Percentiles rank a stretch among this genome's conserved stretches.
Conservation (phyloP, 1,140 invertebrate genomes). For the Hypsibius dujardini region DNA sequence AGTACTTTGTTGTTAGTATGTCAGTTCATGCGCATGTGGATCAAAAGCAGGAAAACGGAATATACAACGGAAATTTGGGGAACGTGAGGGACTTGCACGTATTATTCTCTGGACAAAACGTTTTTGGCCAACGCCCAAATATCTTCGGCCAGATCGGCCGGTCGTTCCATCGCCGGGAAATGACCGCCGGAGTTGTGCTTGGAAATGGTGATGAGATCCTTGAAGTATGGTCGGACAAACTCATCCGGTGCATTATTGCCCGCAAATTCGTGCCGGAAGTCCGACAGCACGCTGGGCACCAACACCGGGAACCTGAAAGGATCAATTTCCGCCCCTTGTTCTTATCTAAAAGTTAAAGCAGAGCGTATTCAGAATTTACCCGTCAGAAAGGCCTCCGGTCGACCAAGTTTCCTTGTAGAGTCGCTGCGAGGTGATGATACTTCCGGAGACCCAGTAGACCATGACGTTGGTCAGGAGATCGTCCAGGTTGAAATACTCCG, state of each 20-base stretch:
- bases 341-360: no score
- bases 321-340: no score
- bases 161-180: background rate
- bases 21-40: no score
- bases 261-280: background rate
- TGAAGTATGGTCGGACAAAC: background rate
- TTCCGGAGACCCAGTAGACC: slow-evolving; percentile 62
- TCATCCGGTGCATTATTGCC: background rate
- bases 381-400: slow-evolving; percentile 21
- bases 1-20: no score
- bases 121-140: no score
- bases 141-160: no score
- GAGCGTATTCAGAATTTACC: background rate
- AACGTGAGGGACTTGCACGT: no score
- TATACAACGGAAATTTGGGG: no score
- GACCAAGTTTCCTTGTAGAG: slow-evolving; percentile 50
- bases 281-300: background rate
- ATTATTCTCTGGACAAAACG: no score
- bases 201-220: background rate
- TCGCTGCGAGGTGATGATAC: slow-evolving; percentile 54
- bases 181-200: background rate
- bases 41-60: no score
- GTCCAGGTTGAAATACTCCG: slow-evolving; percentile 43
- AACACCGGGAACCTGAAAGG: background rate
- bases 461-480: slow-evolving; percentile 70